phyloP scores from a whole-genome alignment of 2,113 vertebrate species.

The Chaetura pelagica region DNA sequence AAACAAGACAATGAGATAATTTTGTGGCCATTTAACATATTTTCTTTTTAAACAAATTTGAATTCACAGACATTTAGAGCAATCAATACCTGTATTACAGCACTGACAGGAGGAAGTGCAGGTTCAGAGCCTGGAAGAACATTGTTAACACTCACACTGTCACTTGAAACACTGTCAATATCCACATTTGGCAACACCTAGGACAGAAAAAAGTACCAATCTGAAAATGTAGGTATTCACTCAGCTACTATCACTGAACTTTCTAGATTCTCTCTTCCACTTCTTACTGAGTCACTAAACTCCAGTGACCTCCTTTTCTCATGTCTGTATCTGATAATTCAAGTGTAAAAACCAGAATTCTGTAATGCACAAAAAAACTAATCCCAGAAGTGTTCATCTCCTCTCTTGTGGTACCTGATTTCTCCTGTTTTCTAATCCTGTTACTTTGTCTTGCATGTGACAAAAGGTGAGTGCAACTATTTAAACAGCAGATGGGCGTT shows the following conservation, averaged over 20 bases:
- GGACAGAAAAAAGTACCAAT: not conserved
- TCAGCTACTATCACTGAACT: not conserved
- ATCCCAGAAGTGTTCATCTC: not conserved
- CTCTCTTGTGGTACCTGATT: not conserved
- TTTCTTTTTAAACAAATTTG: not conserved
- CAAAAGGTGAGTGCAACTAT: not conserved
- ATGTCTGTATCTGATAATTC: not conserved
- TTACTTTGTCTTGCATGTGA: not conserved
- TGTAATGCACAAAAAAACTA: not conserved
- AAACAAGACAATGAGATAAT: not conserved
- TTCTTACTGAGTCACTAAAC: not conserved
- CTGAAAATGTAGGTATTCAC: not conserved
- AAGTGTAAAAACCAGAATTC: not conserved
- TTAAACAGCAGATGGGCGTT: not conserved
- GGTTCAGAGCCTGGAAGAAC: not conserved
- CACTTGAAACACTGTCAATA: constrained; percentile 79
- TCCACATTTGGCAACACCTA: constrained; percentile 86
- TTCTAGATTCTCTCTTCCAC: not conserved
- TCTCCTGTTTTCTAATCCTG: not conserved
- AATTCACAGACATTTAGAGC: not conserved
- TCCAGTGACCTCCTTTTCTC: not conserved
- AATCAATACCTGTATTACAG: constrained; percentile 77
- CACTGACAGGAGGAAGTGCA: not conserved
- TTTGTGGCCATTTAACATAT: not conserved
- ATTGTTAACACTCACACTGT: not conserved